Evolutionary conservation across 2,797 vertebrate species (phyloP).

Genomic region (Trematomus bernacchii): DNA sequence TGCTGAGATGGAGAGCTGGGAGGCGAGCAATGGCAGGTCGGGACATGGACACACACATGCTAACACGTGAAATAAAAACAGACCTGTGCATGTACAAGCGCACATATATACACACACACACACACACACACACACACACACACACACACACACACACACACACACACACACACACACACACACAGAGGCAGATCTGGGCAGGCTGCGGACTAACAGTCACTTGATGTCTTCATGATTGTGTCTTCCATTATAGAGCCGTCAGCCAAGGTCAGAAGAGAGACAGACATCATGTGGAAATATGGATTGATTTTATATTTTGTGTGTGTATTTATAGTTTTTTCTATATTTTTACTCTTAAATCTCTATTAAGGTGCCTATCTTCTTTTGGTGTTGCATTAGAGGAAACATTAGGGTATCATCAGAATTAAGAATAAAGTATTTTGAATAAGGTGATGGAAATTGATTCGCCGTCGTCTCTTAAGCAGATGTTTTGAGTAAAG

Average conservation of each 20-base stretch:
- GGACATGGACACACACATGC: conserved; percentile 5
- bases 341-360: not conserved
- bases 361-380: not conserved
- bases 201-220: conserved; percentile 30
- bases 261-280: conserved; percentile 35
- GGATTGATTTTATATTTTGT: conserved; percentile 11
- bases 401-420: not conserved
- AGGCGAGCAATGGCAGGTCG: conserved; percentile 40
- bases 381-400: not conserved
- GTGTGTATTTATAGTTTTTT: not conserved
- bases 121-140: not conserved
- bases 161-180: not conserved
- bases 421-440: not conserved
- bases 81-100: not conserved
- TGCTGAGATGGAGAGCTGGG: conserved; percentile 57
- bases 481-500: not conserved
- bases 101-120: conserved; percentile 10
- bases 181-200: not conserved
- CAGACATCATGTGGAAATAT: conserved; percentile 14
- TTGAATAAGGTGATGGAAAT: not conserved
- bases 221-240: conserved; percentile 41
- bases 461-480: not conserved
- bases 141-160: not conserved
- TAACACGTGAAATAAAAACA: not conserved
- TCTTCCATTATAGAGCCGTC: conserved; percentile 25